Evolutionary conservation across 1,140 invertebrate species (phyloP).

Genomic region (Zaprionus capensis): DNA sequence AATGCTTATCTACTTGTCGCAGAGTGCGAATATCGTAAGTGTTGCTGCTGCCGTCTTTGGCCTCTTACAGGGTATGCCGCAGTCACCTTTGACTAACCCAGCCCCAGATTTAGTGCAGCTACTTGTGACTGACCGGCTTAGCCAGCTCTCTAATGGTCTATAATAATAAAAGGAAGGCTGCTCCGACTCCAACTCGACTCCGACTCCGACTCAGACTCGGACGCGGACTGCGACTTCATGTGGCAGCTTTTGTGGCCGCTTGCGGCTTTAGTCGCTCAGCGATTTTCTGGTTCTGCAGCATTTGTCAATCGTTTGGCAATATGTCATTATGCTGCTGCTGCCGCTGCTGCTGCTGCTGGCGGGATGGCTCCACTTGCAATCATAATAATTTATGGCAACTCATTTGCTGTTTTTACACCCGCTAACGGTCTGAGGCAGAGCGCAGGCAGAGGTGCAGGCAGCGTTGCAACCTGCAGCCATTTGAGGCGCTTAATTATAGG

Average conservation of each 20-base stretch:
- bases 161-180: slow-evolving; percentile 29
- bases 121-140: neutral
- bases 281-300: slow-evolving; percentile 38
- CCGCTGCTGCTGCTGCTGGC: slow-evolving; percentile 11
- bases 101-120: slow-evolving; percentile 4
- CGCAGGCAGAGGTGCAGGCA: neutral
- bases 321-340: slow-evolving; percentile 52
- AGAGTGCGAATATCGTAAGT: neutral
- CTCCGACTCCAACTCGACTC: neutral
- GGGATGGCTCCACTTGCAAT: slow-evolving; percentile 41
- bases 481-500: slow-evolving; percentile 50
- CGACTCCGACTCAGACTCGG: too few species aligned
- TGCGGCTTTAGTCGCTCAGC: slow-evolving; percentile 19
- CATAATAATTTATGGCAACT: slow-evolving; percentile 68
- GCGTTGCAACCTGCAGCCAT: slow-evolving; percentile 31
- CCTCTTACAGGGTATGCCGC: neutral
- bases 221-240: neutral
- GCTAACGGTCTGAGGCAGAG: slow-evolving; percentile 28
- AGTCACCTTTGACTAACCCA: neutral
- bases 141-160: slow-evolving; percentile 14
- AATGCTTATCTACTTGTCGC: neutral
- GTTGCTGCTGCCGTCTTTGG: neutral
- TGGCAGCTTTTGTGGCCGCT: slow-evolving; percentile 12
- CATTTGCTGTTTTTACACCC: slow-evolving; percentile 57
- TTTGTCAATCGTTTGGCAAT: slow-evolving; percentile 60